Evolutionary conservation across 2,888 invertebrate genomes (phyloP), one percentile per base, ranked within the genome.

Genomic region (Cyaniris semiargus): DNA sequence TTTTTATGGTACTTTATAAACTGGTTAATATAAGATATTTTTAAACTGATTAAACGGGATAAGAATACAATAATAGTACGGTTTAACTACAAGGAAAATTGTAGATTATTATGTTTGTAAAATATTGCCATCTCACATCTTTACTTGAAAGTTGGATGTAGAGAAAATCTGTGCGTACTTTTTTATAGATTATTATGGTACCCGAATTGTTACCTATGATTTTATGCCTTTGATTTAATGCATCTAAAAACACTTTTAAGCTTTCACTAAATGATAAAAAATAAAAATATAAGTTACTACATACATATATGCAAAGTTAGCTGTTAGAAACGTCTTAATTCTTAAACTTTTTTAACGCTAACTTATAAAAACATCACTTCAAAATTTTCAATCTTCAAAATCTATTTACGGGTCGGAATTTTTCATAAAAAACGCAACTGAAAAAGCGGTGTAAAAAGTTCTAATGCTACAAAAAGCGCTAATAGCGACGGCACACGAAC

Each of bases 401-500:
- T 66, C 66, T 66, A 66, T 66, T 66, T 66, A 18, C 66, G 66
- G 66, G 15, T 0, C 15, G 66, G 27, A 18, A 27, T 66, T 27
- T 66, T 66, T 66, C 66, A 66, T 66, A 66, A 31, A 31, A 66
- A 66, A 66, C 66, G 15, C 66, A 66, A 66, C 66, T 66, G 66
- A 66, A 27, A 66, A 66, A 66, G 66, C 27, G 66, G 15, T 1
- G 66, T 27, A 66, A 66, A 31, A 66, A 66, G 66, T 66, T 66
- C 66, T 66, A 66, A 66, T 27, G 66, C 15, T 13, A 66, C 66
- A 66, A 66, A 66, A 66, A 66, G 85, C 86, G 87, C 86, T 66
- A 66, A 84, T 81, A 86, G 81, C 86, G 85, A 85, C 18, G 78
- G 44, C 76, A 53, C 71, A 84, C 86, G 86, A 84, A 70, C 66